phyloP scores from a whole-genome alignment of 2,797 vertebrate genomes.

The Erpetoichthys calabaricus region DNA sequence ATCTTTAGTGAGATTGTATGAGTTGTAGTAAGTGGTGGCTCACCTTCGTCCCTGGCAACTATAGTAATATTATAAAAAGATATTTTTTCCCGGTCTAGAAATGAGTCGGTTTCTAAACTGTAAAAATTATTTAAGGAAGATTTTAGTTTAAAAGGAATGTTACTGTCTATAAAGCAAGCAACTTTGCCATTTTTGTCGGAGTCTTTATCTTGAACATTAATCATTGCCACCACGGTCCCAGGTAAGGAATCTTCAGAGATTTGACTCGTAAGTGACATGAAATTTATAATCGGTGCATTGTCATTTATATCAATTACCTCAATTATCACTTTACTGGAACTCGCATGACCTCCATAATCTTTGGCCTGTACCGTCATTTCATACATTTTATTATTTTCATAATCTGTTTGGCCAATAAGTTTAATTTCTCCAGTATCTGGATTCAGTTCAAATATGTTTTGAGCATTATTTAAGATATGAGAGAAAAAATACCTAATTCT shows the following conservation, averaged over 20 bases:
- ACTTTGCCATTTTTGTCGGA: conserved; percentile 43
- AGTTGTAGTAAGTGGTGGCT: conserved; percentile 33
- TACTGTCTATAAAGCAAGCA: conserved; percentile 39
- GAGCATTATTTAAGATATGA: background rate
- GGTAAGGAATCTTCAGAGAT: conserved; percentile 41
- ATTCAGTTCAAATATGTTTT: conserved; percentile 21
- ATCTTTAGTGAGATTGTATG: conserved; percentile 38
- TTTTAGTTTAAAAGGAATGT: conserved; percentile 48
- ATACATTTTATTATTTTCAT: conserved; percentile 37
- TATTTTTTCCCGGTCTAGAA: conserved; percentile 35
- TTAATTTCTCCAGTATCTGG: conserved; percentile 25
- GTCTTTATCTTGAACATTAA: conserved; percentile 46
- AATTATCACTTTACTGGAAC: conserved; percentile 46
- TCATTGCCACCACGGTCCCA: conserved; percentile 49
- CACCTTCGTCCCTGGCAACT: conserved; percentile 40
- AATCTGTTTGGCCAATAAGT: conserved; percentile 30
- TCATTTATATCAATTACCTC: conserved; percentile 51
- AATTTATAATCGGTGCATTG: conserved; percentile 40
- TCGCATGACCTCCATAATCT: conserved; percentile 43
- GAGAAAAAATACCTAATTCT: conserved; percentile 18
- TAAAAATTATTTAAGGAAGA: conserved; percentile 56
- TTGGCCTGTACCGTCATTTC: conserved; percentile 42
- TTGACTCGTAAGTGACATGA: conserved; percentile 40
- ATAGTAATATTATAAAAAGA: conserved; percentile 51
- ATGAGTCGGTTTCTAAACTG: conserved; percentile 36